Base-by-base conservation (phyloP, 2,113 vertebrate species). In the Globicephala melas region DNA sequence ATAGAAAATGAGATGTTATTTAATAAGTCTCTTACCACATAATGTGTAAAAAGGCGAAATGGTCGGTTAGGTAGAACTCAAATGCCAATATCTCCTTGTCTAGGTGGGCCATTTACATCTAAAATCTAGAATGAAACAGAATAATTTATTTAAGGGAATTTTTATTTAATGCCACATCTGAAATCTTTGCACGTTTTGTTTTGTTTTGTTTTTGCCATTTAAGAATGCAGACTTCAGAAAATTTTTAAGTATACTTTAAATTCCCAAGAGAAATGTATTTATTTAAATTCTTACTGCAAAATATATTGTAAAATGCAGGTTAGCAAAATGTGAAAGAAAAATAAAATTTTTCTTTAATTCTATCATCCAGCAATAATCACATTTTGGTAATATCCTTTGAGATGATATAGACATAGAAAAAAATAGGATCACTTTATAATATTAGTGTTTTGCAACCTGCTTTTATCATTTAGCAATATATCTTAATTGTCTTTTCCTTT, bases 21-120 rank as follows among this genome's bases (percentile, higher is more conserved):
- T 87, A 96, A 85, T 74, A 41, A 96, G 76, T 80, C 74, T 50
- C 97, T 98, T 99, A 99, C 99, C 71, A 98, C 93, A 97, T 99
- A 99, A 77, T 98, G 97, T 55, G 98, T 98, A 89, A 99, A 99
- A 96, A 99, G 98, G 89, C 98, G 98, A 92, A 97, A 97, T 0
- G 99, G 99, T 97, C 97, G 98, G 0, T 73, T 89, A 26, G 99
- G 99, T 97, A 98, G 98, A 93, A 99, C 98, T 97, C 97, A 98
- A 98, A 99, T 98, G 89, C 98, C 99, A 83, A 99, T 98, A 96
- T 99, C 98, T 67, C 99, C 99, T 97, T 98, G 96, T 95, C 99
- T 98, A 79, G 96, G 96, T 96, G 99, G 98, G 33, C 99, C 95
- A 15, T 98, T 98, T 83, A 98, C 98, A 98, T 99, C 99, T 96